phyloP scores from a whole-genome alignment of 2,113 vertebrate genomes.

The Eulemur macaco region DNA sequence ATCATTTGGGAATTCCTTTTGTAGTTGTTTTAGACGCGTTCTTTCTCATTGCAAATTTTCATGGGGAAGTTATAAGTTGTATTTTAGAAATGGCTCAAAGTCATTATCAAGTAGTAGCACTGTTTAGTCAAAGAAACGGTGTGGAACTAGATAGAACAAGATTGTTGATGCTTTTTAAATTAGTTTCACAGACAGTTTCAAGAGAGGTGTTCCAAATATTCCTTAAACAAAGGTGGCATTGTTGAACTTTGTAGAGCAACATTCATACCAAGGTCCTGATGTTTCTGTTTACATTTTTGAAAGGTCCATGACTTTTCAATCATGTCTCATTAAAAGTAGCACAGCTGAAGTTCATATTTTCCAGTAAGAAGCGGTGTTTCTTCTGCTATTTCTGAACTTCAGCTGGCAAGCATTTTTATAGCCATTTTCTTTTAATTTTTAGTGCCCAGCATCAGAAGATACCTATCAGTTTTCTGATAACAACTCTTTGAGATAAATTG shows the following conservation, averaged over 20 bases:
- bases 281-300: slow-evolving; percentile 14
- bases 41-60: slow-evolving; percentile 18
- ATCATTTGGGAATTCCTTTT: neutral
- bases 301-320: neutral
- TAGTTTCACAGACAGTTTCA: slow-evolving; percentile 35
- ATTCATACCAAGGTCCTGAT: neutral
- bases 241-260: slow-evolving; percentile 26
- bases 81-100: slow-evolving; percentile 26
- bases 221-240: slow-evolving; percentile 47
- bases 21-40: neutral
- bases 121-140: neutral
- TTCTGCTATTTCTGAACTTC: neutral
- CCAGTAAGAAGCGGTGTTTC: neutral
- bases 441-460: no score
- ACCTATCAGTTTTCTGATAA: neutral
- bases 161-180: slow-evolving; percentile 40
- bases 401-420: neutral
- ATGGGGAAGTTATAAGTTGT: neutral
- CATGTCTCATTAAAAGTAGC: neutral
- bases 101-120: neutral
- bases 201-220: slow-evolving; percentile 34
- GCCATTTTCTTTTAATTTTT: neutral
- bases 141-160: slow-evolving; percentile 29
- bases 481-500: neutral
- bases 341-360: neutral